phyloP scores from a whole-genome alignment of 2,797 vertebrate species.

The Champsocephalus esox region DNA sequence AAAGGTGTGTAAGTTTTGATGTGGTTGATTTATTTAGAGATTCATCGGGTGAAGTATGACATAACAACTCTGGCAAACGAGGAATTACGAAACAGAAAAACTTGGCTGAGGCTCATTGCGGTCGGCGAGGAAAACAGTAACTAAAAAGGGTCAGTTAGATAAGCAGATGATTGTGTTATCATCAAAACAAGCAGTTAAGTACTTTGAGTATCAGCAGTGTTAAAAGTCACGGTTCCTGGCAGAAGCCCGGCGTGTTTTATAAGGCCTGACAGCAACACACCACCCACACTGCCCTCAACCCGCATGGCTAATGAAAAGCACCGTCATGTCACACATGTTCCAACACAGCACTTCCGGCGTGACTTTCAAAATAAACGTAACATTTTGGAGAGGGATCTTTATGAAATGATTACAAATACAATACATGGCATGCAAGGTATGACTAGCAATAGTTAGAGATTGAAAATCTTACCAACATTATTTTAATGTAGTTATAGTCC shows the following conservation, averaged over 20 bases:
- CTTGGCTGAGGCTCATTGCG: constrained; percentile 45
- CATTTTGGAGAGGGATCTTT: too few species aligned
- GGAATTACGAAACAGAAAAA: constrained; percentile 70
- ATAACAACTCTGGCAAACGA: constrained; percentile 50
- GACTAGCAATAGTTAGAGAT: background rate
- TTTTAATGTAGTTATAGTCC: too few species aligned
- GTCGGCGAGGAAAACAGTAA: background rate
- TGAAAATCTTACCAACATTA: background rate
- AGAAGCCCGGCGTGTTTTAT: constrained; percentile 27
- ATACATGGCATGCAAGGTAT: background rate
- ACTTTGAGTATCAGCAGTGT: background rate
- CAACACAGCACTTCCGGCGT: background rate
- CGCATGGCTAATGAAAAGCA: constrained; percentile 55
- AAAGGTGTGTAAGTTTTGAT: background rate
- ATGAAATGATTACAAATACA: background rate
- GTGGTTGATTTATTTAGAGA: background rate
- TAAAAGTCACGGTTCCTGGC: background rate
- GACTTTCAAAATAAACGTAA: constrained; percentile 41
- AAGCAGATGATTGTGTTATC: rapidly evolving
- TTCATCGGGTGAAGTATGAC: constrained; percentile 30
- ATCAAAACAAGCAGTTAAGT: background rate
- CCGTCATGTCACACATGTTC: rapidly evolving
- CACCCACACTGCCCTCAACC: constrained; percentile 16
- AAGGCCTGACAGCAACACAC: constrained; percentile 60
- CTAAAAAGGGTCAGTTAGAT: background rate